Evolutionary conservation across 2,888 invertebrate genomes (phyloP).

Genomic region (Antheraea assamensis): DNA sequence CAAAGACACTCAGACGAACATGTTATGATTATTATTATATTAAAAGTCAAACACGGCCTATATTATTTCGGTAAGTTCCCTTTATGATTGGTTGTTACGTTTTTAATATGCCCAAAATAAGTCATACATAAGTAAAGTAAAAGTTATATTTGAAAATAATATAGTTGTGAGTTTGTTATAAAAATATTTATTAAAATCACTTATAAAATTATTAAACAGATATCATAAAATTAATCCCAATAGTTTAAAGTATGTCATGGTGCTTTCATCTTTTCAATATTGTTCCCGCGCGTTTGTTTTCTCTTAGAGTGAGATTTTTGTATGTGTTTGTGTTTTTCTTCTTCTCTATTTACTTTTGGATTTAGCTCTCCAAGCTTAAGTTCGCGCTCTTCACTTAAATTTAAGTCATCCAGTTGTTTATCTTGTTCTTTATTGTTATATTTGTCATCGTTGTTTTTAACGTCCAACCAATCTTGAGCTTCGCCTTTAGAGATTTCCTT

Average conservation of each 20-base stretch:
- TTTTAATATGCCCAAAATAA: background rate
- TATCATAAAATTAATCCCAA: background rate
- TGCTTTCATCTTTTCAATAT: background rate
- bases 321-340: conserved; percentile 19
- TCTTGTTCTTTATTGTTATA: conserved; percentile 25
- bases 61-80: no score
- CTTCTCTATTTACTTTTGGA: conserved; percentile 17
- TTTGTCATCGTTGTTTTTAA: conserved; percentile 36
- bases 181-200: background rate
- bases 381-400: conserved; percentile 1
- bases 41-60: no score
- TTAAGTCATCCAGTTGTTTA: background rate
- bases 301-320: conserved; percentile 8
- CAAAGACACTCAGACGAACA: background rate
- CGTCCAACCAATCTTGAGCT: conserved; percentile 63
- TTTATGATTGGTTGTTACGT: no score
- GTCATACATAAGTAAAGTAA: background rate
- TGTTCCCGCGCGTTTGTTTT: background rate
- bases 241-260: background rate
- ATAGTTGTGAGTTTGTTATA: background rate
- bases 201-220: background rate
- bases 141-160: background rate
- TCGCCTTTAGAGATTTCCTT: conserved; percentile 66
- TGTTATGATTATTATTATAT: no score
- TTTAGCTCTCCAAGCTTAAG: conserved; percentile 18